Base-by-base conservation (phyloP, 2,113 vertebrate genomes). In the Riparia riparia region DNA sequence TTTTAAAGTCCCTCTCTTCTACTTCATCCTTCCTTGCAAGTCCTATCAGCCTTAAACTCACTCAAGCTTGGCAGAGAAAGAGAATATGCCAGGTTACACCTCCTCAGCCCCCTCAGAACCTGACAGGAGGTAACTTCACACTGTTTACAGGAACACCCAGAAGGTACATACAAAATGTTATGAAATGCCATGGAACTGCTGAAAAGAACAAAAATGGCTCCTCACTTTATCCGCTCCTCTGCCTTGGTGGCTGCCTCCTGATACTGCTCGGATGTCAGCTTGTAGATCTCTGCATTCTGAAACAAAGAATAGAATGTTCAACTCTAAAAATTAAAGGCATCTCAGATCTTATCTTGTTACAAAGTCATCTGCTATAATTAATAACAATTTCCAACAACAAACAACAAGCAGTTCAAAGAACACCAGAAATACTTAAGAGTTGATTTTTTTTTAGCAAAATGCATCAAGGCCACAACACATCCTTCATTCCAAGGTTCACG, bases 241-340 rank as follows among this genome's bases (percentile, higher is more conserved):
- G 99, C 98, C 96, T 98, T 98, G 29, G 96, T 85, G 15, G 98
- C 98, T 76, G 98, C 98, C 91, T 99, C 97, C 57, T 98, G 97
- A 97, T 98, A 99, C 78, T 99, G 98, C 90, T 99, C 98, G 3
- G 98, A 96, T 3, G 98, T 98, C 97, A 99, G 94, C 94, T 98
- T 98, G 98, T 99, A 99, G 96, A 98, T 97, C 76, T 99, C 99
- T 9, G 98, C 87, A 42, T 98, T 99, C 99, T 99, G 97, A 71
- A 95, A 97, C 54, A 96, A 86, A 95, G 70, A 85, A 96, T 63
- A 92, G 5, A 97, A 81, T 32, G 51, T 18, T 83, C 54, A 97
- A 89, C 63, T 92, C 82, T 60, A 85, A 83, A 85, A 93, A 60
- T 54, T 64, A 85, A 89, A 93, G 39, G 34, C 3, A 0, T 37